Evolutionary conservation across 1,140 invertebrate species (phyloP).

Genomic region (Zaprionus camerounensis): DNA sequence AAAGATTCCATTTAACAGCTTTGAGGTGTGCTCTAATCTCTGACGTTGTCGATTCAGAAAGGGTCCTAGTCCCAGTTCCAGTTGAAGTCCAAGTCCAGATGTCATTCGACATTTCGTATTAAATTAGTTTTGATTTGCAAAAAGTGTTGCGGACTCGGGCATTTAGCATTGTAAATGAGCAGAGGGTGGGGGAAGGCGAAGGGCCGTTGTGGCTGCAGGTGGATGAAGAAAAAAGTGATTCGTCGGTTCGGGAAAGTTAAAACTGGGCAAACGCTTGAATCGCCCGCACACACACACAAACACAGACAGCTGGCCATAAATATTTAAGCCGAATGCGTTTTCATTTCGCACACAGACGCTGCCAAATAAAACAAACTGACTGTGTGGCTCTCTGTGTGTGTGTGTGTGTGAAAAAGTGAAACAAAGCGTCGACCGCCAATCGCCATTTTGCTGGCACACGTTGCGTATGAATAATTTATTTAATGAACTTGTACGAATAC

Average conservation of each 20-base stretch:
- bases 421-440: constrained; percentile 64
- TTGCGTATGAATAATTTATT: constrained; percentile 84
- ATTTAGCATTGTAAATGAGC: constrained; percentile 58
- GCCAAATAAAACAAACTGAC: constrained; percentile 77
- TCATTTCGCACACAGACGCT: constrained; percentile 76
- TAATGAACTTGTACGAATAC: constrained; percentile 75
- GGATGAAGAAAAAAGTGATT: constrained; percentile 26
- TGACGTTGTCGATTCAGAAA: constrained; percentile 17
- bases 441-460: constrained; percentile 77
- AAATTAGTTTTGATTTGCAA: constrained; percentile 68
- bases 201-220: neutral
- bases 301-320: constrained; percentile 80
- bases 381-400: constrained; percentile 26
- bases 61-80: constrained; percentile 1
- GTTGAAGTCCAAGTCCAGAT: constrained; percentile 6
- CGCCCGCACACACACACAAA: constrained; percentile 63
- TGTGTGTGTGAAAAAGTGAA: constrained; percentile 59
- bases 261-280: constrained; percentile 22
- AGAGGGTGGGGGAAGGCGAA: constrained; percentile 26
- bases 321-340: constrained; percentile 83
- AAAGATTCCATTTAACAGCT: constrained; percentile 69
- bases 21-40: constrained; percentile 44
- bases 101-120: constrained; percentile 36
- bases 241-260: constrained; percentile 55
- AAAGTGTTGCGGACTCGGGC: constrained; percentile 57